Conservation (phyloP, 2,113 vertebrate genomes). For the Spheniscus mendiculus region DNA sequence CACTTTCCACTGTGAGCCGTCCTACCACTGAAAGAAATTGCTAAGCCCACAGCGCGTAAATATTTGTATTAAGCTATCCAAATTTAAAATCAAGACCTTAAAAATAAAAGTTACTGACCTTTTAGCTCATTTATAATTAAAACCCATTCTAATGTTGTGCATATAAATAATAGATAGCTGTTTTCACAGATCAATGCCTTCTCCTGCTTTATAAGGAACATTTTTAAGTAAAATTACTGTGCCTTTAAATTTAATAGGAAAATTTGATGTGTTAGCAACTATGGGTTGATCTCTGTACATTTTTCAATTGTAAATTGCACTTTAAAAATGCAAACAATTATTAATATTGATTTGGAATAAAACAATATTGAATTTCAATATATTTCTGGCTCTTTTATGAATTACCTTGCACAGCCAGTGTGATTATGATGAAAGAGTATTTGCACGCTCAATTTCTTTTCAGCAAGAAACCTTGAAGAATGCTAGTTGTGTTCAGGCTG, state of each 20-base stretch:
- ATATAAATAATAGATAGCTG: conserved; percentile 71
- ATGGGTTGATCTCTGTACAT: conserved; percentile 70
- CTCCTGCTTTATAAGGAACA: conserved; percentile 41
- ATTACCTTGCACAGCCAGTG: conserved; percentile 66
- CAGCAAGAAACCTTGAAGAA: conserved; percentile 65
- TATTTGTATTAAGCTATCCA: neutral
- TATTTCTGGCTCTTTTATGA: conserved; percentile 78
- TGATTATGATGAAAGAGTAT: conserved; percentile 80
- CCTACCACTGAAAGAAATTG: neutral
- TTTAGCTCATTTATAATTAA: conserved; percentile 71
- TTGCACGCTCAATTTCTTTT: conserved; percentile 79
- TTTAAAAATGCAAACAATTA: conserved; percentile 86
- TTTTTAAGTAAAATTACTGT: conserved; percentile 62
- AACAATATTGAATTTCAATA: conserved; percentile 86
- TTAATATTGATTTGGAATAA: conserved; percentile 85
- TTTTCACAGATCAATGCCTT: conserved; percentile 68
- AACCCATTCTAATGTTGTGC: conserved; percentile 56
- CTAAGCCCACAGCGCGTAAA: neutral
- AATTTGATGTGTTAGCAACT: conserved; percentile 75
- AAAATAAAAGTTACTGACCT: conserved; percentile 68
- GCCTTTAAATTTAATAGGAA: conserved; percentile 69
- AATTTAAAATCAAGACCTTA: conserved; percentile 44
- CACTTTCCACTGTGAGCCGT: neutral
- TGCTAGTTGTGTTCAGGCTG: conserved; percentile 32
- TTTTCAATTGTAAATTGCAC: conserved; percentile 76